These are phyloP conservation scores for Onchidella celtica DNA, from an alignment of 2,888 invertebrate species.

Conservation along the genomic window DNA sequence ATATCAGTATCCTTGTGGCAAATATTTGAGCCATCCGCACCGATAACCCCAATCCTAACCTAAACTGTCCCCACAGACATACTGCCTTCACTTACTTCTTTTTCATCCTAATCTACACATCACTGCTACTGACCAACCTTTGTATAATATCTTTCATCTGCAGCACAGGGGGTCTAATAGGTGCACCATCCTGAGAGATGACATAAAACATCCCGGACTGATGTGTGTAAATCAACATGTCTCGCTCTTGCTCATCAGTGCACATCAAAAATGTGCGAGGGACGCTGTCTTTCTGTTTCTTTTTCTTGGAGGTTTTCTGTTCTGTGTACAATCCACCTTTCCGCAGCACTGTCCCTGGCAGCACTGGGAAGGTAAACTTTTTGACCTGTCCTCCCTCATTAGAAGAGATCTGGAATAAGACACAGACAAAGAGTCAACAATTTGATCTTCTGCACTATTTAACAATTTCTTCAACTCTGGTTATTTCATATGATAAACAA, in stretches of 20 bases:
- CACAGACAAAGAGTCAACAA: too few relatives aligned
- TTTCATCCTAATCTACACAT: too few relatives aligned
- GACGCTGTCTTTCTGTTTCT: background rate
- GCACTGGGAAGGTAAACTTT: background rate
- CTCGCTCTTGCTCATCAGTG: constrained; percentile 11
- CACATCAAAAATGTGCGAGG: constrained; percentile 13
- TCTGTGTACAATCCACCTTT: constrained; percentile 13
- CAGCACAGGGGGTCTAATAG: background rate
- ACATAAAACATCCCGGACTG: constrained; percentile 12
- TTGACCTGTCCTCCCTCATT: background rate
- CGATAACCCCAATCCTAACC: too few relatives aligned
- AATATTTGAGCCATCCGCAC: too few relatives aligned
- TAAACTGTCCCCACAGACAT: too few relatives aligned
- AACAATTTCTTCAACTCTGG: too few relatives aligned
- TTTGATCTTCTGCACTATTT: too few relatives aligned
- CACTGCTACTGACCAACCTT: constrained; percentile 1
- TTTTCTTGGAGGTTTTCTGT: background rate
- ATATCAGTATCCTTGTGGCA: too few relatives aligned
- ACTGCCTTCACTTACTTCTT: too few relatives aligned
- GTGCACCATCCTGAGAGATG: background rate
- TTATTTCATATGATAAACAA: too few relatives aligned
- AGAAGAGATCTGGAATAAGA: background rate
- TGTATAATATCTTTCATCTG: constrained; percentile 12
- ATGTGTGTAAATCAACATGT: background rate
- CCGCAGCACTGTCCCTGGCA: constrained; percentile 22